Base-by-base conservation (phyloP, 2,888 invertebrate species). In the Limenitis camilla region DNA sequence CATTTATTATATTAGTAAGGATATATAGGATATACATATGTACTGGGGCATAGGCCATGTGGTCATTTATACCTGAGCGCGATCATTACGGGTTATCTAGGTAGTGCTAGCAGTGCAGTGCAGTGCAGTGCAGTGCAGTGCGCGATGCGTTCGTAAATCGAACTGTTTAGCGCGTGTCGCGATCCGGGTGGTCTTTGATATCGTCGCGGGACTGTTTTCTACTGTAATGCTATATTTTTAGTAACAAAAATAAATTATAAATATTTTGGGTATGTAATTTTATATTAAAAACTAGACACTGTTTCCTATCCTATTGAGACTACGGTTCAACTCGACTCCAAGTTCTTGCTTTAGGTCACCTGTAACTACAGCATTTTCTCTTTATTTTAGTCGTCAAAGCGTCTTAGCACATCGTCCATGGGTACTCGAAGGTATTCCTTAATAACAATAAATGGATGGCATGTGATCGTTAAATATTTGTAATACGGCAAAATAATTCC, bases 101-200 rank as follows among this genome's bases (percentile, higher is more conserved):
- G 68, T 58, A 62, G 66, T 61, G 59, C 57, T 19, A 19, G 19
- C 19, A 3, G 19, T 19, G 19, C 19, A 19, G 19, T 19, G 19
- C 19, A 19, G 19, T 19, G 19, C 56, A 3, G 19, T 19, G 19
- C 19, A 19, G 19, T 19, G 19, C 19, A 19, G 19, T 19, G 19
- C 56, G 59, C 60, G 68, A 67, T 67, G 66, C 60, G 71, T 63
- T 68, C 73, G 74, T 78, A 77, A 78, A 78, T 74, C 72, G 71
- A 63, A 49, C 66, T 66, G 69, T 65, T 67, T 68, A 67, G 71
- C 71, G 66, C 74, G 66, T 72, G 75, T 73, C 71, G 69, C 78
- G 65, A 66, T 66, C 67, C 74, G 77, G 78, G 78, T 78, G 78
- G 78, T 74, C 76, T 67, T 43, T 41, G 64, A 52, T 50, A 58